Base-by-base conservation (phyloP, 1,140 invertebrate species). In the Hycleus cichorii region DNA sequence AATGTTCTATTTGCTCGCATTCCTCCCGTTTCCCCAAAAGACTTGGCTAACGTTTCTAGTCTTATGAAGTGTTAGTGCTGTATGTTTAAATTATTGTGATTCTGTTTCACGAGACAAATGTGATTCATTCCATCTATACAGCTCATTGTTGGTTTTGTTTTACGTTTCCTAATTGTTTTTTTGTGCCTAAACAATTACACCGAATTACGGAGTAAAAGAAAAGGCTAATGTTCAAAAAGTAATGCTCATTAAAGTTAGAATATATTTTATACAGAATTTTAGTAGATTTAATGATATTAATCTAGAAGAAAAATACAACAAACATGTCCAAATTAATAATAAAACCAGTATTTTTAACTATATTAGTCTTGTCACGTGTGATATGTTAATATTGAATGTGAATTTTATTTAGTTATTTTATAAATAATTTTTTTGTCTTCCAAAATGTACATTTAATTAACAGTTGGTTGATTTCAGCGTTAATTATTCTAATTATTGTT, bases 311-410 rank as follows among this genome's bases (percentile, higher is more conserved):
- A 32, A 32, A 5, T 32, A 7, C 4, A 32, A 32, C 40, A 53
- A 46, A 43, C 9, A n/a, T 45, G 51, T 53, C 50, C 51, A 53
- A 32, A 32, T 32, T 32, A 32, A 32, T 32, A 32, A 32, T 4
- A 45, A 52, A 49, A 53, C 11, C 51, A 53, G 51, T 53, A 53
- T 53, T 53, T 51, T 53, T 53, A 53, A 42, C 51, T 45, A 53
- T 26, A 18, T 32, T 53, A 53, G 32, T 32, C 32, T 7, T 32
- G 32, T 32, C 1, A 32, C 32, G 32, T 32, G 32, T 32, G 32
- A 32, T 32, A 32, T 32, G 51, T 46, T 49, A 42, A 39, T 53
- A 32, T 45, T 53, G 46, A 45, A 53, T 53, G 51, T 53, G 51
- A 46, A 53, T 45, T 45, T 53, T 52, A 18, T 44, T 52, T 53